Conservation (phyloP, 2,113 vertebrate genomes). For the Prunella fulvescens region DNA sequence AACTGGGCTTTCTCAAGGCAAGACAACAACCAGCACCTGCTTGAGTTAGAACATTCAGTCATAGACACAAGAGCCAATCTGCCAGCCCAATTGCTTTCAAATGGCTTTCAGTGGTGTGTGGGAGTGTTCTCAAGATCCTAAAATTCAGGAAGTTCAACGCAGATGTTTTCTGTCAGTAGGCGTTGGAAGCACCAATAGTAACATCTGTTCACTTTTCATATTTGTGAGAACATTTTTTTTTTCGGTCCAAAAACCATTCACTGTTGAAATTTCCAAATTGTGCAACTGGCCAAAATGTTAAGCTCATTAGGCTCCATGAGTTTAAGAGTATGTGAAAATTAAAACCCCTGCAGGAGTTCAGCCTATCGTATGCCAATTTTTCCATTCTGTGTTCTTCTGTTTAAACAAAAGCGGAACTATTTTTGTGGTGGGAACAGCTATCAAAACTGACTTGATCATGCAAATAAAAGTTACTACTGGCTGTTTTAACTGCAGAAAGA, state of each 20-base stretch:
- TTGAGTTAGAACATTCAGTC: constrained; percentile 35
- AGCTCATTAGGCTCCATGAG: not conserved
- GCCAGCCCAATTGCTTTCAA: constrained; percentile 53
- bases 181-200: constrained; percentile 67
- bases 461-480: not conserved
- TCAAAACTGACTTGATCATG: constrained; percentile 2
- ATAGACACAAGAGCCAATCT: constrained; percentile 7
- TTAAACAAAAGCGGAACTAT: constrained; percentile 1
- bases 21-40: constrained; percentile 57
- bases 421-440: constrained; percentile 18
- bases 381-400: not conserved
- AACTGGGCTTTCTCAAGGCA: not conserved
- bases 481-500: not conserved
- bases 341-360: constrained; percentile 34
- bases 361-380: not conserved
- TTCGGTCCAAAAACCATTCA: constrained; percentile 42
- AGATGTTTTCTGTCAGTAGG: constrained; percentile 80
- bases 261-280: constrained; percentile 54
- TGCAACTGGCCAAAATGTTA: constrained; percentile 26
- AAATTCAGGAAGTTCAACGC: constrained; percentile 71
- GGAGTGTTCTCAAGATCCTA: constrained; percentile 71
- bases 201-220: constrained; percentile 69
- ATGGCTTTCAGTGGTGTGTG: constrained; percentile 57
- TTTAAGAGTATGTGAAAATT: constrained; percentile 13
- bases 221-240: constrained; percentile 69